Conservation (phyloP, 53 echinoderm and acorn worm genomes). For the Paelopatides confundens region DNA sequence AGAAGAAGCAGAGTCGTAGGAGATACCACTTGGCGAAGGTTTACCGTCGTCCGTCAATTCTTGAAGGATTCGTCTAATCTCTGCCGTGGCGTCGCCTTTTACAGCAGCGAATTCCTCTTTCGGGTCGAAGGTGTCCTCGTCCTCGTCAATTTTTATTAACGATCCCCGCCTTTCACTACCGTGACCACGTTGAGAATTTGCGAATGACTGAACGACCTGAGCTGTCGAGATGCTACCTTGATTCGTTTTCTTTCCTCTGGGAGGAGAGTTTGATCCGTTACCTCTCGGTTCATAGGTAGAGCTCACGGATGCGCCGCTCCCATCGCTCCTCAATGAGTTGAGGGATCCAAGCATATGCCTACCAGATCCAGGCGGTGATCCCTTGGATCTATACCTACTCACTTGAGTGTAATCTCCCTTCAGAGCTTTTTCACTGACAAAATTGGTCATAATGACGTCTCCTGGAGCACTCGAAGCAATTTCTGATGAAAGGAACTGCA, state of each 20-base stretch:
- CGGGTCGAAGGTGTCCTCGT: conserved; percentile 12
- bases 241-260: not conserved
- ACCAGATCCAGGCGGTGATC: conserved; percentile 12
- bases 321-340: conserved; percentile 26
- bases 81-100: conserved; percentile 23
- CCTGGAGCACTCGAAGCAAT: conserved; percentile 64
- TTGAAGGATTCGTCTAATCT: conserved; percentile 26
- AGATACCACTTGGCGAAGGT: conserved; percentile 14
- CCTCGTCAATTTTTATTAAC: conserved; percentile 18
- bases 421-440: conserved; percentile 75
- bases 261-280: not conserved
- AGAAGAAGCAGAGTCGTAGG: not conserved
- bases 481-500: conserved; percentile 84
- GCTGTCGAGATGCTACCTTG: not conserved
- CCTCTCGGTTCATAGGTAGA: not conserved
- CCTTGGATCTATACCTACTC: not conserved
- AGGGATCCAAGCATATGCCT: conserved; percentile 28
- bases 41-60: conserved; percentile 30
- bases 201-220: conserved; percentile 42
- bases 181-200: not conserved
- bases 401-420: conserved; percentile 31
- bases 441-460: conserved; percentile 81
- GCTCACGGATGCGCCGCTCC: conserved; percentile 1
- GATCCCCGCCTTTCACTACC: not conserved
- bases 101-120: not conserved